Evolutionary conservation across 2,888 invertebrate species (phyloP).

Genomic region (Tachystola acroxantha): DNA sequence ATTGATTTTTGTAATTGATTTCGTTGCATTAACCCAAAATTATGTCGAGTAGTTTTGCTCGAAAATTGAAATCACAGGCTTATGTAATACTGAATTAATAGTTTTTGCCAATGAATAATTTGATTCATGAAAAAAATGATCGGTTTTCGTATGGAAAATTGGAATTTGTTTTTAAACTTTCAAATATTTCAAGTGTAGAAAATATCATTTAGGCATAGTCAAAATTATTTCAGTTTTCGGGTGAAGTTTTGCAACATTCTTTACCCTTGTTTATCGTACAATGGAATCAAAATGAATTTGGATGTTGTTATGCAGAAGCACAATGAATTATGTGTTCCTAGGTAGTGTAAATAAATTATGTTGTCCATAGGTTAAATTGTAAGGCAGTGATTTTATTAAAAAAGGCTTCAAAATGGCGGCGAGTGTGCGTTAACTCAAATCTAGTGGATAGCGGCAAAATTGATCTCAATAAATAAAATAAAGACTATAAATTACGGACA

Average conservation of each 20-base stretch:
- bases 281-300: conserved; percentile 20
- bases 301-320: conserved; percentile 12
- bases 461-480: conserved; percentile 74
- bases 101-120: too few species aligned
- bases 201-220: too few species aligned
- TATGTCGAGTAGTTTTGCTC: too few species aligned
- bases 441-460: conserved; percentile 65
- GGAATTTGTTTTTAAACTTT: too few species aligned
- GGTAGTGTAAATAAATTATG: conserved; percentile 7
- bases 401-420: conserved; percentile 26
- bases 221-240: too few species aligned
- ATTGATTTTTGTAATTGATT: conserved; percentile 14
- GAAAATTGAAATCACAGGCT: too few species aligned
- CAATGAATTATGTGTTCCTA: conserved; percentile 27
- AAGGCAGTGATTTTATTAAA: conserved; percentile 2
- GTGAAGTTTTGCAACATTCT: too few species aligned
- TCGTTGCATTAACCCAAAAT: conserved; percentile 21
- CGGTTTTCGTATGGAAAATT: too few species aligned
- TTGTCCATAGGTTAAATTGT: neutral
- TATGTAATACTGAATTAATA: too few species aligned
- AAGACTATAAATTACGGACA: conserved; percentile 59
- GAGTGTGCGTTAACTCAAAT: conserved; percentile 30
- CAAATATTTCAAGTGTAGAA: too few species aligned
- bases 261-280: conserved; percentile 24
- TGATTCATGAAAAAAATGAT: too few species aligned